Conservation (phyloP, 2,113 vertebrate species). For the Pygoscelis antarcticus region DNA sequence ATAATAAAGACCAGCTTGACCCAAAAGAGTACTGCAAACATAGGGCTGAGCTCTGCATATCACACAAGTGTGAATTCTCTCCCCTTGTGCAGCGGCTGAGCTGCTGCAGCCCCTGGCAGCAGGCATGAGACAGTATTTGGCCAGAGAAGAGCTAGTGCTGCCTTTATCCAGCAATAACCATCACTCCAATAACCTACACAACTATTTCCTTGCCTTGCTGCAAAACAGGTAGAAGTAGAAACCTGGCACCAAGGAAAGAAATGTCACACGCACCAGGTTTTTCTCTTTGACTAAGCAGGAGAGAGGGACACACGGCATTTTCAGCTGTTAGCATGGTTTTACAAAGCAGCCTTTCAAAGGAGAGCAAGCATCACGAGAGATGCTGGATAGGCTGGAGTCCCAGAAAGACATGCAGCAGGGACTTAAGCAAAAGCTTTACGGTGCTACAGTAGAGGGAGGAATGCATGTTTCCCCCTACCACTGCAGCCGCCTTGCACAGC, state of each 20-base stretch:
- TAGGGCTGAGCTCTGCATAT: neutral
- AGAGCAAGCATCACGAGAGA: neutral
- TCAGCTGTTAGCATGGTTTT: neutral
- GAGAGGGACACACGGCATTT: neutral
- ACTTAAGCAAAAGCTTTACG: neutral
- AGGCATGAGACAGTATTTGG: neutral
- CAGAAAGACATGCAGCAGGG: neutral
- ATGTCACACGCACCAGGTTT: neutral
- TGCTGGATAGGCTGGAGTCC: neutral
- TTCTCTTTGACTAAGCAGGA: neutral
- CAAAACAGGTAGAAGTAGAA: neutral
- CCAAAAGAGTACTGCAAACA: neutral
- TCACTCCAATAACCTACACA: neutral
- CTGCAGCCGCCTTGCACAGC: neutral
- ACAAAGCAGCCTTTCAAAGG: neutral
- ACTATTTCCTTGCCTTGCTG: neutral
- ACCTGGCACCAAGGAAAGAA: neutral
- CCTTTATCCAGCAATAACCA: neutral
- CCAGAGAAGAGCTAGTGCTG: neutral
- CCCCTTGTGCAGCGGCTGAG: neutral
- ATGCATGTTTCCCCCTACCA: fast-evolving
- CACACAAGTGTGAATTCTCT: neutral
- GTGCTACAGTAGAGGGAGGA: neutral
- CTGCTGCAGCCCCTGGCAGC: neutral
- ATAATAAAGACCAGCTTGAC: neutral